Evolutionary conservation across 1,140 invertebrate species (phyloP).

Genomic region (Periplaneta americana): DNA sequence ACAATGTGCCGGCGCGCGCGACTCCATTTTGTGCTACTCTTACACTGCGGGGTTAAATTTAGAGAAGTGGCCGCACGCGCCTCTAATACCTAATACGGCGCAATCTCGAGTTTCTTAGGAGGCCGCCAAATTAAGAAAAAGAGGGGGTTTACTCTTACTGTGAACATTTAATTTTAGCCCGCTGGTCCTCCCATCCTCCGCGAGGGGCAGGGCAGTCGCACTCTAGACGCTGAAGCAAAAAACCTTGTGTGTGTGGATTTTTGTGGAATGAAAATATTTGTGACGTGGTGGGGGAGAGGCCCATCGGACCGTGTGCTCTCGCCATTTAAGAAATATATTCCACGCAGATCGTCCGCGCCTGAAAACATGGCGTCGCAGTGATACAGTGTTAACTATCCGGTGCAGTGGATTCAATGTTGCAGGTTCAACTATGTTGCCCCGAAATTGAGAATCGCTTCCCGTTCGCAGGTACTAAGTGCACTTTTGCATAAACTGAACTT

Average conservation of each 20-base stretch:
- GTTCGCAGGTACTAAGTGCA: not conserved
- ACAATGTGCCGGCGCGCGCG: not conserved
- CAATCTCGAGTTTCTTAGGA: constrained; percentile 21
- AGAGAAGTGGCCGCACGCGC: constrained; percentile 7
- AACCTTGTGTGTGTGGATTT: not conserved
- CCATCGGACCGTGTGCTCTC: not conserved
- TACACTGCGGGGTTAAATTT: constrained; percentile 15
- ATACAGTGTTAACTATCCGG: not conserved
- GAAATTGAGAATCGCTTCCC: not conserved
- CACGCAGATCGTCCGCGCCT: not conserved
- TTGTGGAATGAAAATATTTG: not conserved
- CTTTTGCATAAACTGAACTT: no score
- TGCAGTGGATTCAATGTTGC: not conserved
- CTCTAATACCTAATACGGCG: constrained; percentile 15
- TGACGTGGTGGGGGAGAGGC: not conserved
- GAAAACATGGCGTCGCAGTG: not conserved
- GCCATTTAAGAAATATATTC: not conserved
- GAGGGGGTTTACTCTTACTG: constrained; percentile 2
- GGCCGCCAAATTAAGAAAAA: constrained; percentile 19
- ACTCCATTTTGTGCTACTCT: not conserved
- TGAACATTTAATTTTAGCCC: constrained; percentile 7
- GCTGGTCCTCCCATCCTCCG: not conserved
- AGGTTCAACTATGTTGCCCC: not conserved
- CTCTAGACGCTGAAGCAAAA: not conserved
- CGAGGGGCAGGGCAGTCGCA: not conserved